Evolutionary conservation across 2,888 invertebrate genomes (phyloP).

Genomic region (Acleris sparsana): DNA sequence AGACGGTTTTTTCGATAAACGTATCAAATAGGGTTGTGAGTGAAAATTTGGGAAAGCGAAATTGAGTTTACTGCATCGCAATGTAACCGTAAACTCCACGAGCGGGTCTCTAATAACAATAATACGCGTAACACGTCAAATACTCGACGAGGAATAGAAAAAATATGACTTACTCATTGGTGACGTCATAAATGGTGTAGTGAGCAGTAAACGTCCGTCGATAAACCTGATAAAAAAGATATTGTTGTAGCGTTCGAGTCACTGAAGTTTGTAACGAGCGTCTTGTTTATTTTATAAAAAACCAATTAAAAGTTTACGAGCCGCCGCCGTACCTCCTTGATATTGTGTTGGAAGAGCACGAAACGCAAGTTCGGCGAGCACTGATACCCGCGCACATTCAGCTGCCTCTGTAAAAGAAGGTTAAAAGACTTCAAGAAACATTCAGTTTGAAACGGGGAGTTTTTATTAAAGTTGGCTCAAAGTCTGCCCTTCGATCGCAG

Average conservation of each 20-base stretch:
- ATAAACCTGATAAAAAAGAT: conserved; percentile 87
- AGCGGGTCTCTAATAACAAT: conserved; percentile 47
- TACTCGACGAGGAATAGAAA: conserved; percentile 16
- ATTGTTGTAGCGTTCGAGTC: conserved; percentile 41
- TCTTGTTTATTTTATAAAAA: conserved; percentile 46
- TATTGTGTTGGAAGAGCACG: conserved; percentile 94
- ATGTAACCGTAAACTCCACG: conserved; percentile 50
- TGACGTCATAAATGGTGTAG: conserved; percentile 95
- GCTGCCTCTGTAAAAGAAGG: conserved; percentile 87
- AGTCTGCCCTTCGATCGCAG: conserved; percentile 37
- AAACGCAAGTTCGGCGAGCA: conserved; percentile 93
- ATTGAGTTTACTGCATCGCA: conserved; percentile 57
- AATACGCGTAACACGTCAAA: conserved; percentile 47
- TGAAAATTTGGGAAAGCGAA: conserved; percentile 54
- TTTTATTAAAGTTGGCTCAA: conserved; percentile 42
- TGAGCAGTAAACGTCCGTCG: conserved; percentile 93
- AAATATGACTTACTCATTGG: conserved; percentile 90
- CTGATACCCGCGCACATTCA: conserved; percentile 93
- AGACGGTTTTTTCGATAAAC: conserved; percentile 26
- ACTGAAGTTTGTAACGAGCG: conserved; percentile 45
- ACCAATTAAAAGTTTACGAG: conserved; percentile 54
- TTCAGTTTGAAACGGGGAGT: conserved; percentile 36
- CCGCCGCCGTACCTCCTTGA: conserved; percentile 87
- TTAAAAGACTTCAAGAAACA: conserved; percentile 39
- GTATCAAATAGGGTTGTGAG: conserved; percentile 49